A percentile compares a stretch with the other conserved stretches of the same genome.
phyloP scores from a whole-genome alignment of 1,140 invertebrate genomes.

The Rhopalosiphum padi region DNA sequence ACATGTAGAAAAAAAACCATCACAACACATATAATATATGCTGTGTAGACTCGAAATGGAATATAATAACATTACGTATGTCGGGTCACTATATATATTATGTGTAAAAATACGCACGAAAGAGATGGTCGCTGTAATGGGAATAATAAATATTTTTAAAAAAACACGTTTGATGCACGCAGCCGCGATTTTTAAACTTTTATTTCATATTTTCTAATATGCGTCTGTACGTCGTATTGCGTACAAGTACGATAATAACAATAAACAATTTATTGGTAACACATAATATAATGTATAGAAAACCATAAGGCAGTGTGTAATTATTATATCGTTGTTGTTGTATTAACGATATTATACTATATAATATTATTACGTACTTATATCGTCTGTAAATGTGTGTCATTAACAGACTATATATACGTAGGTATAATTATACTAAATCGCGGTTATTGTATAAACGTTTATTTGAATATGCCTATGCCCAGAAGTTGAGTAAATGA shows the following conservation, averaged over 20 bases:
- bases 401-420: not conserved
- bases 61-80: not conserved
- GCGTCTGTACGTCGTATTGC: not conserved
- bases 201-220: not conserved
- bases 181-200: constrained; percentile 1
- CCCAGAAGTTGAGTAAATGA: not conserved
- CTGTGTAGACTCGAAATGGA: not conserved
- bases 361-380: not conserved
- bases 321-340: not conserved
- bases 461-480: not conserved
- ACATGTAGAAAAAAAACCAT: not conserved
- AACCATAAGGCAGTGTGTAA: not conserved
- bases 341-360: not conserved
- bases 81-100: not conserved
- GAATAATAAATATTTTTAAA: not conserved
- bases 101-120: not conserved
- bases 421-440: not conserved
- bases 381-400: not conserved
- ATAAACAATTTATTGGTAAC: not conserved
- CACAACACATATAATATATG: not conserved
- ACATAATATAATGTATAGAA: not conserved
- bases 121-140: not conserved
- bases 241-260: not conserved
- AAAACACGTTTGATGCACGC: constrained; percentile 24
- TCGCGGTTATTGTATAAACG: not conserved